phyloP scores from a whole-genome alignment of 2,797 vertebrate species.

The Eurystomus glaucurus region DNA sequence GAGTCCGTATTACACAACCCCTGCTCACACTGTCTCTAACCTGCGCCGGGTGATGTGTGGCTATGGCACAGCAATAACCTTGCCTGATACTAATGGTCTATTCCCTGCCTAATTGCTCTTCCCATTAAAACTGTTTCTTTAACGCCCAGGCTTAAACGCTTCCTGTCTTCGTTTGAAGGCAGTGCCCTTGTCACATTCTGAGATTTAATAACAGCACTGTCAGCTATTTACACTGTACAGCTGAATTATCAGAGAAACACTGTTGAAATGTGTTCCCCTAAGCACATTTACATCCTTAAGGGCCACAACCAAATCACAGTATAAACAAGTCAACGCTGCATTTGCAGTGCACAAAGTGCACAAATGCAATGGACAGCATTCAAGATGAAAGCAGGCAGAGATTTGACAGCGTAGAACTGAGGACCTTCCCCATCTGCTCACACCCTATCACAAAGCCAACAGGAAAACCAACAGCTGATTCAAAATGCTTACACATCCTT shows the following conservation, averaged over 20 bases:
- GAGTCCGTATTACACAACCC: slow-evolving; percentile 30
- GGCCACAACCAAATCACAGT: slow-evolving; percentile 53
- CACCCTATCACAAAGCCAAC: slow-evolving; percentile 30
- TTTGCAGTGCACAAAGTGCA: not conserved
- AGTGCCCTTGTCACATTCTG: slow-evolving; percentile 38
- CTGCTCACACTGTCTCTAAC: not conserved
- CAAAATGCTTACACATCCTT: not conserved
- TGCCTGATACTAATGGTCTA: not conserved
- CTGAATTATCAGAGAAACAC: slow-evolving; percentile 65
- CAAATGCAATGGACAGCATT: not conserved
- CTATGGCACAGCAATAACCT: not conserved
- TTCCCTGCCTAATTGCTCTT: not conserved
- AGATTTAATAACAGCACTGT: slow-evolving; percentile 64
- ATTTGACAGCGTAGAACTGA: not conserved
- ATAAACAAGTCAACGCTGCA: slow-evolving; percentile 27
- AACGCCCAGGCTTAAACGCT: slow-evolving; percentile 34
- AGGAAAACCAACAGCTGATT: slow-evolving; percentile 34
- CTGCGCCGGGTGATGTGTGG: not conserved
- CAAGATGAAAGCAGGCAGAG: slow-evolving; percentile 32
- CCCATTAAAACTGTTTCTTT: slow-evolving; percentile 20
- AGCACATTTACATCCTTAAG: slow-evolving; percentile 64
- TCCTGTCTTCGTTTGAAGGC: not conserved
- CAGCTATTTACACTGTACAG: slow-evolving; percentile 45
- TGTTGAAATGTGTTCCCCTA: slow-evolving; percentile 58
- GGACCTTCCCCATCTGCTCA: slow-evolving; percentile 44